These are phyloP conservation scores for Acronicta aceris DNA, from an alignment of 2,888 invertebrate genomes.

Conservation along the genomic window DNA sequence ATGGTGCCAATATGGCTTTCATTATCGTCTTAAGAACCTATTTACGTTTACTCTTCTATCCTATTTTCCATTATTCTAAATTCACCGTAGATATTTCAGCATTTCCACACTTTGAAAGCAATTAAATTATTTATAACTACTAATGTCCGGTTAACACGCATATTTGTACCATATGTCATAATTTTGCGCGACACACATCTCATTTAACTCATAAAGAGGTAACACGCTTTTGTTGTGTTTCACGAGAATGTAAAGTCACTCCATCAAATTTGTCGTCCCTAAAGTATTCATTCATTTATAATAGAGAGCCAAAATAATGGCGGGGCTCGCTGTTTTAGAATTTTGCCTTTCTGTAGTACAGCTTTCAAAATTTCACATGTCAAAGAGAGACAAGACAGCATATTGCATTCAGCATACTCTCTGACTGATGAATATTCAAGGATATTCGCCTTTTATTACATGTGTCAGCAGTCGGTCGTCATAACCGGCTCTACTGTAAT, in stretches of 20 bases:
- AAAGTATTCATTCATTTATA: slow-evolving; percentile 31
- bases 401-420: slow-evolving; percentile 44
- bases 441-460: slow-evolving; percentile 50
- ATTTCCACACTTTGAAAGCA: slow-evolving; percentile 32
- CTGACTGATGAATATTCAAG: slow-evolving; percentile 52
- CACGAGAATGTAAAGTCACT: slow-evolving; percentile 20
- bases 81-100: slow-evolving; percentile 12
- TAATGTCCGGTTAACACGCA: slow-evolving; percentile 46
- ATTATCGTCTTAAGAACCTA: background rate
- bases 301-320: slow-evolving; percentile 23
- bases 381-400: slow-evolving; percentile 33
- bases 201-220: slow-evolving; percentile 47
- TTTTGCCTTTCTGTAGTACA: slow-evolving; percentile 25
- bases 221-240: slow-evolving; percentile 43
- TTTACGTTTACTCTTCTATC: background rate
- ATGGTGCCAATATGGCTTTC: background rate
- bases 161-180: slow-evolving; percentile 44
- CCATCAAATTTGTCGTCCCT: slow-evolving; percentile 21
- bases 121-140: slow-evolving; percentile 51
- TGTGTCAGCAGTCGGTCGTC: slow-evolving; percentile 40
- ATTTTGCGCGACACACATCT: slow-evolving; percentile 31
- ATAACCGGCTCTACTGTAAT: slow-evolving; percentile 44
- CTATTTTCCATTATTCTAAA: background rate
- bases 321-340: slow-evolving; percentile 17
- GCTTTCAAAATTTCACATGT: slow-evolving; percentile 33